Percentiles rank a stretch among this genome's conserved stretches.
These are phyloP conservation scores for Eristalinus aeneus DNA, from an alignment of 2,888 invertebrate species.

Conservation along the genomic window DNA sequence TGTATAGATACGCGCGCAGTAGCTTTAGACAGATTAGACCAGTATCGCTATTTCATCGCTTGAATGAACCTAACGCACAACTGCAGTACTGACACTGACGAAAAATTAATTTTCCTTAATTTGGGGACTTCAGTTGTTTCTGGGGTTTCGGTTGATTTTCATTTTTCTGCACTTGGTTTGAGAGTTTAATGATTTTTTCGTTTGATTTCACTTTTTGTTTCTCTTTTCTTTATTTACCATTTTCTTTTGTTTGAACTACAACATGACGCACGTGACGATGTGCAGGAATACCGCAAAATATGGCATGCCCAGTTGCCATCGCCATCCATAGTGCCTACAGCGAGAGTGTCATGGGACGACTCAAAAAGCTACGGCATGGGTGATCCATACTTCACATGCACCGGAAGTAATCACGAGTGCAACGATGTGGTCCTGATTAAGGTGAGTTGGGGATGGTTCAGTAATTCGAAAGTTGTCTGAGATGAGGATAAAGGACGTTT, in stretches of 20 bases:
- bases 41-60: background rate
- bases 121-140: background rate
- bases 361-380: constrained; percentile 77
- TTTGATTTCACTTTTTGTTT: constrained; percentile 42
- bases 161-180: constrained; percentile 35
- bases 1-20: background rate
- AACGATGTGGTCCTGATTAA: constrained; percentile 81
- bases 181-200: constrained; percentile 37
- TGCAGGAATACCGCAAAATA: constrained; percentile 77
- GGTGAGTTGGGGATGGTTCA: constrained; percentile 74
- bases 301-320: constrained; percentile 79
- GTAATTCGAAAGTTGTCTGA: background rate
- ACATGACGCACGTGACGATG: constrained; percentile 39
- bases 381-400: constrained; percentile 77
- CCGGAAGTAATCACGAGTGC: constrained; percentile 79
- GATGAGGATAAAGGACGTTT: background rate
- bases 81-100: background rate
- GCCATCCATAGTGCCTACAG: constrained; percentile 78
- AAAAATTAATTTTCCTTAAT: background rate
- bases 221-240: constrained; percentile 65
- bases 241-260: constrained; percentile 33
- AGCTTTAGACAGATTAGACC: background rate
- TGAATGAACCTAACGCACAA: background rate
- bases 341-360: constrained; percentile 80
- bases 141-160: constrained; percentile 13